A percentile compares a stretch with the other conserved stretches of the same genome.
Evolutionary conservation across 2,888 invertebrate genomes (phyloP).

Genomic region (Eurytoma californica): DNA sequence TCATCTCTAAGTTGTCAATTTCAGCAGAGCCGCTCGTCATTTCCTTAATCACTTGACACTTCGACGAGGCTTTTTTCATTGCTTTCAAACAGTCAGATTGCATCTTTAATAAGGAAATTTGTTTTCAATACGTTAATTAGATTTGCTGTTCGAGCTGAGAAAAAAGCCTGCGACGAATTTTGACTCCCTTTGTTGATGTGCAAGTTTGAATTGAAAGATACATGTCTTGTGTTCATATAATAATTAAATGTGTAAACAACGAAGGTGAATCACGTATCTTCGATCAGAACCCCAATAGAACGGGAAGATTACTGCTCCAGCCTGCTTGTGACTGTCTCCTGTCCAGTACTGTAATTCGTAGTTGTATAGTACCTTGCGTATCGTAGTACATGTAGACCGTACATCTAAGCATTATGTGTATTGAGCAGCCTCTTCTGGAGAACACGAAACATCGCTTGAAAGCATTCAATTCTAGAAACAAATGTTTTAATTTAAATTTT

Average conservation of each 20-base stretch:
- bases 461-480: not conserved
- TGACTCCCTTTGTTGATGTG: not conserved
- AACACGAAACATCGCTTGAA: constrained; percentile 23
- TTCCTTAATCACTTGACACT: not conserved
- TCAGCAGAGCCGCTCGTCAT: constrained; percentile 51
- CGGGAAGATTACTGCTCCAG: constrained; percentile 37
- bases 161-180: no score
- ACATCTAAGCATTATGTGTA: not conserved
- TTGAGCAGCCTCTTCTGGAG: constrained; percentile 14
- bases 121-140: not conserved
- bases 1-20: constrained; percentile 49
- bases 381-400: constrained; percentile 13
- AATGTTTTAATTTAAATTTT: not conserved
- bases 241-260: not conserved
- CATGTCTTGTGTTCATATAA: constrained; percentile 23
- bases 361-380: constrained; percentile 15
- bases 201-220: constrained; percentile 25
- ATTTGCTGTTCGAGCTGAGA: not conserved
- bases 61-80: not conserved
- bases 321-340: constrained; percentile 40
- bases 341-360: constrained; percentile 4
- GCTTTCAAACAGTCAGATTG: not conserved
- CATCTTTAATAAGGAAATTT: not conserved
- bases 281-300: constrained; percentile 34
- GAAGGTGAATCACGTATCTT: not conserved